Percentiles rank a stretch among this genome's conserved stretches.
phyloP scores from a whole-genome alignment of 2,797 vertebrate species.

The Bradypodion ventrale region DNA sequence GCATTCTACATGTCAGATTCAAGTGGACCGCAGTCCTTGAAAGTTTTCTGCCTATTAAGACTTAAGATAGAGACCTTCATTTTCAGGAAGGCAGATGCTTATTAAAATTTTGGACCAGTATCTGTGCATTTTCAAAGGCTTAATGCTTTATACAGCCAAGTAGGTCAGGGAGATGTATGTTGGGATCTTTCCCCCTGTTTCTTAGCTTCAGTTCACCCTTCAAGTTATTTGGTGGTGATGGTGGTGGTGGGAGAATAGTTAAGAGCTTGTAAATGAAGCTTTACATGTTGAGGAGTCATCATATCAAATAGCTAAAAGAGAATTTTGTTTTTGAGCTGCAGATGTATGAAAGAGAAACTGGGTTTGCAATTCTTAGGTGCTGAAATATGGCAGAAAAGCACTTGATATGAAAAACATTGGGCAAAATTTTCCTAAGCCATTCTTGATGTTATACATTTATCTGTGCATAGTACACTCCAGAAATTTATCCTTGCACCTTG shows the following conservation, averaged over 20 bases:
- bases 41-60: no score
- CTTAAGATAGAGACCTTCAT: no score
- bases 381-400: background rate
- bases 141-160: background rate
- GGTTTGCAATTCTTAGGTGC: background rate
- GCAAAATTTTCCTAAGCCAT: background rate
- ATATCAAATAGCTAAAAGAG: background rate
- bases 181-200: conserved; percentile 3
- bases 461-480: background rate
- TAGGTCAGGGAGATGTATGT: conserved; percentile 16
- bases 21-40: no score
- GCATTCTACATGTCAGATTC: no score
- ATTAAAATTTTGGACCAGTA: background rate
- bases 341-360: background rate
- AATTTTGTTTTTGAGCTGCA: background rate
- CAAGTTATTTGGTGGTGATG: background rate
- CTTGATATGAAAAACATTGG: background rate
- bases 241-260: background rate
- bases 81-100: background rate
- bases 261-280: background rate
- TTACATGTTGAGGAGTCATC: background rate
- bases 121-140: background rate
- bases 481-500: background rate
- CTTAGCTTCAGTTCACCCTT: conserved; percentile 15
- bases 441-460: background rate